Conservation (phyloP, 2,888 invertebrate genomes). For the Drosophila sordidapex region DNA sequence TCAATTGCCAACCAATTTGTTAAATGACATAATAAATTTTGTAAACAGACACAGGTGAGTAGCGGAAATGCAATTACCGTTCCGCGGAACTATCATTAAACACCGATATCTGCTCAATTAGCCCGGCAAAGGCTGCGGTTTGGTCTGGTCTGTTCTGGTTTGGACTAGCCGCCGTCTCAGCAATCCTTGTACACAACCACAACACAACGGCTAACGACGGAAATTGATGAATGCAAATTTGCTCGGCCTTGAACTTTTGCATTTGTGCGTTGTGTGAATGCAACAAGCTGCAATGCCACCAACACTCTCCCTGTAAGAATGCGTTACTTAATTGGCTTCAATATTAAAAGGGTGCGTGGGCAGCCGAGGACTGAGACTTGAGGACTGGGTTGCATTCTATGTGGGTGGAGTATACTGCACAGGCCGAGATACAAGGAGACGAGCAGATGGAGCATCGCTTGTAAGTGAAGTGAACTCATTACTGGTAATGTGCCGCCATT, state of each 20-base stretch:
- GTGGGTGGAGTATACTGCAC: neutral
- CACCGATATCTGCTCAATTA: conserved; percentile 51
- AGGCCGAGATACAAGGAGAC: neutral
- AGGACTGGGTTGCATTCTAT: neutral
- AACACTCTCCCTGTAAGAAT: conserved; percentile 22
- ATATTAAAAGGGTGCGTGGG: conserved; percentile 5
- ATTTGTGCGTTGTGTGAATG: conserved; percentile 39
- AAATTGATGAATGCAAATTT: conserved; percentile 57
- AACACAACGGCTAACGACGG: conserved; percentile 9
- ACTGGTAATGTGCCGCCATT: conserved; percentile 20
- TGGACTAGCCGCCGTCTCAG: neutral
- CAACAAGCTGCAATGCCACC: conserved; percentile 29
- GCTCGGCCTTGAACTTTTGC: conserved; percentile 72
- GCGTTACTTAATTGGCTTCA: conserved; percentile 60
- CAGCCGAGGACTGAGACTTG: neutral
- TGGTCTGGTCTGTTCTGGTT: neutral
- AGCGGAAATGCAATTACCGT: conserved; percentile 29
- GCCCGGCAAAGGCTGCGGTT: conserved; percentile 14
- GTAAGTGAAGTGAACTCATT: conserved; percentile 40
- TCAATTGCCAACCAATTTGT: conserved; percentile 58
- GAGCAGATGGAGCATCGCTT: conserved; percentile 15
- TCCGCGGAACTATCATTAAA: conserved; percentile 30
- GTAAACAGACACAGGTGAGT: neutral
- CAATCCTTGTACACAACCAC: neutral
- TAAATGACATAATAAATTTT: conserved; percentile 23